phyloP scores from a whole-genome alignment of 1,140 invertebrate genomes.

The Zaprionus kolodkinae region DNA sequence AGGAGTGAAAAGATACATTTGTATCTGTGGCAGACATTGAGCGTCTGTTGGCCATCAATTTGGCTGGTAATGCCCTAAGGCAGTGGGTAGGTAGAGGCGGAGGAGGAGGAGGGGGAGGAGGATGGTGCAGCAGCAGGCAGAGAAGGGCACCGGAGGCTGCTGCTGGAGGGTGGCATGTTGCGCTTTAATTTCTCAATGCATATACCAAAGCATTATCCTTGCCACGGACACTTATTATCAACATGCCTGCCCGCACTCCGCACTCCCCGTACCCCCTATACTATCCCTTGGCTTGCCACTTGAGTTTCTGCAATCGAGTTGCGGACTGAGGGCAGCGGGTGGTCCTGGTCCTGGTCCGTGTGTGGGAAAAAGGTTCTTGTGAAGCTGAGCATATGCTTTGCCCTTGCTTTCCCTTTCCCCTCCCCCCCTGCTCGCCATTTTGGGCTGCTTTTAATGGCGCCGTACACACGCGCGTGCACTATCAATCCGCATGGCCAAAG shows the following conservation, averaged over 20 bases:
- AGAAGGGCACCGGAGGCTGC: no score
- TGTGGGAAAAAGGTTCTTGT: slow-evolving; percentile 65
- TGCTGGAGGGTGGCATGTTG: slow-evolving; percentile 50
- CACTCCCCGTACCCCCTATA: no score
- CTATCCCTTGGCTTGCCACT: slow-evolving; percentile 41
- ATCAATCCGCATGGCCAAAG: slow-evolving; percentile 59
- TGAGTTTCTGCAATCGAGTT: slow-evolving; percentile 72
- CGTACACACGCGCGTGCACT: slow-evolving; percentile 52
- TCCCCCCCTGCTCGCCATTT: no score
- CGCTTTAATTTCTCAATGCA: slow-evolving; percentile 78
- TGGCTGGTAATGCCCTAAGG: slow-evolving; percentile 48
- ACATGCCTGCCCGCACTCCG: slow-evolving; percentile 23
- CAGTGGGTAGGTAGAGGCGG: neutral
- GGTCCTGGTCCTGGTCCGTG: neutral
- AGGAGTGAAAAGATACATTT: slow-evolving; percentile 70
- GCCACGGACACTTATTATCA: slow-evolving; percentile 66
- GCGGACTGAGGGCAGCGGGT: slow-evolving; percentile 26
- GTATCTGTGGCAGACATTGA: slow-evolving; percentile 71
- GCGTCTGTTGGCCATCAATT: slow-evolving; percentile 80
- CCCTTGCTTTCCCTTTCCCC: neutral
- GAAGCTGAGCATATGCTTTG: slow-evolving; percentile 77
- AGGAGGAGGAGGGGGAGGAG: neutral
- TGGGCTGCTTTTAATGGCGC: slow-evolving; percentile 59
- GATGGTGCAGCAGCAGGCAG: neutral
- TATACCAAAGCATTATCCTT: slow-evolving; percentile 38